A percentile compares a stretch with the other conserved stretches of the same genome.
phyloP scores from a whole-genome alignment of 2,113 vertebrate genomes.

The Porphyrio hochstetteri region DNA sequence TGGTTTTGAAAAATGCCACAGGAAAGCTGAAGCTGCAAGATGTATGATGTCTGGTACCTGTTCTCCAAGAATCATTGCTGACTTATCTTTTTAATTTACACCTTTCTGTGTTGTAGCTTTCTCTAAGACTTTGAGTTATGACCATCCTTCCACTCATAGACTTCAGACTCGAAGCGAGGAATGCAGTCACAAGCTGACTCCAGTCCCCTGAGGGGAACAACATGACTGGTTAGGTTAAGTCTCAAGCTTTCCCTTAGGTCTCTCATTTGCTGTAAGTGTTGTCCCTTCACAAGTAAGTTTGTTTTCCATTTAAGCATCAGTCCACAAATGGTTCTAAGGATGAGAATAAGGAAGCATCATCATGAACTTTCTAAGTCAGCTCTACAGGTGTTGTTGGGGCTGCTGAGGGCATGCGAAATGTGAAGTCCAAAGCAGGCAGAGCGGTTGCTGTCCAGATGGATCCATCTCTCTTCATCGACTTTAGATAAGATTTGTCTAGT shows the following conservation, averaged over 20 bases:
- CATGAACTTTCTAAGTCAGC: neutral
- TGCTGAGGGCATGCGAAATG: neutral
- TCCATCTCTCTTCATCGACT: neutral
- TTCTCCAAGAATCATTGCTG: neutral
- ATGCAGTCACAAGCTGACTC: neutral
- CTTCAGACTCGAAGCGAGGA: fast-evolving
- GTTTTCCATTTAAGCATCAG: neutral
- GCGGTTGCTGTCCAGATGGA: neutral
- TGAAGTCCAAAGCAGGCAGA: neutral
- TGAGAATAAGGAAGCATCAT: neutral
- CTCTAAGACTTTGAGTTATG: neutral
- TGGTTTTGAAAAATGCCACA: neutral
- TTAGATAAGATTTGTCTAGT: neutral
- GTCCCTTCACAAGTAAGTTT: neutral
- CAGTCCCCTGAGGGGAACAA: neutral
- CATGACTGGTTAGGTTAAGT: neutral
- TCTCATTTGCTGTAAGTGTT: neutral
- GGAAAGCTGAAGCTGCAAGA: neutral
- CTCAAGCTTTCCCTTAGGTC: neutral
- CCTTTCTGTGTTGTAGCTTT: neutral
- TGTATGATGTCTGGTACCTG: neutral
- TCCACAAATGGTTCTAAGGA: neutral
- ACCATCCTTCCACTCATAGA: neutral
- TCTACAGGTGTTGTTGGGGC: neutral
- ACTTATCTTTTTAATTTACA: neutral